Evolutionary conservation across 1,140 invertebrate genomes (phyloP).

Genomic region (Hesperophylax magnus): DNA sequence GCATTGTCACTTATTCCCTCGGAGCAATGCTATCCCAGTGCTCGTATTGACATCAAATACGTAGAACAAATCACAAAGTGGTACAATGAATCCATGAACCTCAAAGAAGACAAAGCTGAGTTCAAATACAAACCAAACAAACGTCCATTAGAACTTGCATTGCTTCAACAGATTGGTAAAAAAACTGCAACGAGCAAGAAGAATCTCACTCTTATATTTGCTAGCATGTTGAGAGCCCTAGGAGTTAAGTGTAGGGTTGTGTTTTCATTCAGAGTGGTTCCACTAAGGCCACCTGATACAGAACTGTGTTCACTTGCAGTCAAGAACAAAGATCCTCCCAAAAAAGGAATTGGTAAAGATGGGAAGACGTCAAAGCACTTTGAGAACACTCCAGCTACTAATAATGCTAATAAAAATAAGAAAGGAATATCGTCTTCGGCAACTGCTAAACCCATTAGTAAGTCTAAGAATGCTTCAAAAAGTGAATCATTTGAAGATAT

Average conservation of each 20-base stretch:
- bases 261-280: slow-evolving; percentile 76
- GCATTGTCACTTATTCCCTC: slow-evolving; percentile 83
- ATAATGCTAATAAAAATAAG: slow-evolving; percentile 49
- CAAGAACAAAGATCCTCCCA: slow-evolving; percentile 61
- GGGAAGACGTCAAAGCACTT: slow-evolving; percentile 57
- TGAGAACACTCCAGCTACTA: slow-evolving; percentile 44
- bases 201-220: slow-evolving; percentile 82
- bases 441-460: not conserved
- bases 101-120: slow-evolving; percentile 69
- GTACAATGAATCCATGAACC: slow-evolving; percentile 78
- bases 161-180: slow-evolving; percentile 75
- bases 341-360: slow-evolving; percentile 50
- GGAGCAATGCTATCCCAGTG: slow-evolving; percentile 79
- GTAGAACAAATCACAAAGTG: slow-evolving; percentile 83
- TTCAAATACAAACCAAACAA: slow-evolving; percentile 66
- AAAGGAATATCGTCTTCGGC: slow-evolving; percentile 9
- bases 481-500: slow-evolving; percentile 59
- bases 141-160: slow-evolving; percentile 65
- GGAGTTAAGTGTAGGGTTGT: slow-evolving; percentile 87
- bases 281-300: slow-evolving; percentile 72
- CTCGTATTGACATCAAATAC: slow-evolving; percentile 79
- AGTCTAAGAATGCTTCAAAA: slow-evolving; percentile 48
- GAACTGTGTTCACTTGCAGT: slow-evolving; percentile 74
- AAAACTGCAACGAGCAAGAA: slow-evolving; percentile 76
- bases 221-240: slow-evolving; percentile 81